A percentile compares a stretch with the other conserved stretches of the same genome.
phyloP scores from a whole-genome alignment of 2,888 invertebrate genomes.

The Brachypterus glaber region DNA sequence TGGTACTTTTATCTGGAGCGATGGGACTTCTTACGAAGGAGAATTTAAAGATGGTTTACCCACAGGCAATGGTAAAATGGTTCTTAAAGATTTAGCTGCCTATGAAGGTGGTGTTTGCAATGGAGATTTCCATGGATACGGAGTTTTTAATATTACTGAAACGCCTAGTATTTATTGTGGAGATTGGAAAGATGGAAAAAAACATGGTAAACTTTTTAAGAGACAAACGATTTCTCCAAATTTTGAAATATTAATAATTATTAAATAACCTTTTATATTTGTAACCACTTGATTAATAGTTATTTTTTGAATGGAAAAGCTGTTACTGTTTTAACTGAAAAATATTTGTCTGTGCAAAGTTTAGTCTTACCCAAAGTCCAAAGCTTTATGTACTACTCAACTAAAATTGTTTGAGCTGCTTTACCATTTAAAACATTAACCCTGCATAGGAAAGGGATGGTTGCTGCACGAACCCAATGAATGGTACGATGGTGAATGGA shows the following conservation, averaged over 20 bases:
- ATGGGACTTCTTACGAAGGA: slow-evolving; percentile 48
- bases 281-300: no score
- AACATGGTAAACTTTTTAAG: slow-evolving; percentile 30
- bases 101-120: slow-evolving; percentile 50
- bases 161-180: slow-evolving; percentile 36
- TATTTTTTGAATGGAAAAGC: no score
- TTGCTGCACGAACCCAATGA: slow-evolving; percentile 31
- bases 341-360: neutral
- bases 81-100: slow-evolving; percentile 48
- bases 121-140: slow-evolving; percentile 44
- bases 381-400: neutral
- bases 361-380: neutral
- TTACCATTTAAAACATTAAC: slow-evolving; percentile 4
- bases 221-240: neutral
- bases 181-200: slow-evolving; percentile 37
- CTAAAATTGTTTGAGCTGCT: neutral
- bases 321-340: neutral
- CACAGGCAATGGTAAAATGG: slow-evolving; percentile 45
- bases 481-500: slow-evolving; percentile 42
- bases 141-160: slow-evolving; percentile 29
- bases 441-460: slow-evolving; percentile 37
- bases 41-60: slow-evolving; percentile 48
- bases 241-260: neutral
- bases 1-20: slow-evolving; percentile 49
- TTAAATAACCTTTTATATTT: no score